A percentile compares a stretch with the other conserved stretches of the same genome.
Conservation (phyloP, 2,113 vertebrate genomes). For the Paedocypris sp. region DNA sequence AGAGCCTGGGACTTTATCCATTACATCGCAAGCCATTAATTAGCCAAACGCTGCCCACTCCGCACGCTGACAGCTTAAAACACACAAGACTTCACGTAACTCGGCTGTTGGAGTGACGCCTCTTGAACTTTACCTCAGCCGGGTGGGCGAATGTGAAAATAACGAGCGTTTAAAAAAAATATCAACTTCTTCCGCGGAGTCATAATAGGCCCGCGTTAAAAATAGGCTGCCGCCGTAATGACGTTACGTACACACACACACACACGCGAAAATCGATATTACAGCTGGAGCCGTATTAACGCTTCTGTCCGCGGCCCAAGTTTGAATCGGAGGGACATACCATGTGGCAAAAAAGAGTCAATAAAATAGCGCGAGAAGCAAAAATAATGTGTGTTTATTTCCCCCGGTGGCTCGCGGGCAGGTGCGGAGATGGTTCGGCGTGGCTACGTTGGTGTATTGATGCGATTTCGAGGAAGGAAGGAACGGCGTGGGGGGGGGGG, state of each 20-base stretch:
- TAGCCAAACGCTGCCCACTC: too few relatives aligned
- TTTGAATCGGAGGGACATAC: constrained; percentile 13
- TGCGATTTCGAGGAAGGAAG: background rate
- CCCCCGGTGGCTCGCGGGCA: background rate
- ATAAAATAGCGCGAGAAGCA: background rate
- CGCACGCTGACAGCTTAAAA: too few relatives aligned
- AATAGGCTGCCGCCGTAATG: background rate
- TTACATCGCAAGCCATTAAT: too few relatives aligned
- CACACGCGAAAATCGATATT: constrained; percentile 24
- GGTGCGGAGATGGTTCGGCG: background rate
- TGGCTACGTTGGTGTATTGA: background rate
- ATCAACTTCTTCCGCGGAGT: background rate
- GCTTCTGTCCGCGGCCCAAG: constrained; percentile 4
- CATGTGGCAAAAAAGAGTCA: constrained; percentile 1
- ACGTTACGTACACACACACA: background rate
- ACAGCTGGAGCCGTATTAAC: constrained; percentile 19
- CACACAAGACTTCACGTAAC: background rate
- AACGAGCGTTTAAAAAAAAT: constrained; percentile 7
- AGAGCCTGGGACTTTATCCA: too few relatives aligned
- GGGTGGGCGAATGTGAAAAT: background rate
- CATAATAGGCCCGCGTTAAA: constrained; percentile 14
- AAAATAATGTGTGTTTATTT: background rate
- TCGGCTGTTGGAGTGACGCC: background rate
- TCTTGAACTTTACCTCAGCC: background rate
- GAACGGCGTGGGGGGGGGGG: too few relatives aligned